These are phyloP conservation scores for Cervus canadensis DNA, from an alignment of 2,113 vertebrate species.

Conservation along the genomic window DNA sequence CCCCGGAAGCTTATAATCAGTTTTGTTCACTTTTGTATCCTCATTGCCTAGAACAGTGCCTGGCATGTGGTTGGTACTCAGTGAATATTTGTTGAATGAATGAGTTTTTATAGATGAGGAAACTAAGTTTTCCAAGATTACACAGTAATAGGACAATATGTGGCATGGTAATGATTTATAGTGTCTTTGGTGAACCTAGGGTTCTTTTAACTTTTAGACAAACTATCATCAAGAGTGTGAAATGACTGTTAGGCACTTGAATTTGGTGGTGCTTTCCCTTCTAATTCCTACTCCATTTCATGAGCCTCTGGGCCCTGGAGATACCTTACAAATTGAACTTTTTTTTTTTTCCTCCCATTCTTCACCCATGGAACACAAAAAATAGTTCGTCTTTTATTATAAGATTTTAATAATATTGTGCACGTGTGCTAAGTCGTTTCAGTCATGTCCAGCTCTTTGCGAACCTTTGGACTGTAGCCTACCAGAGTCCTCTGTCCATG, in stretches of 20 bases:
- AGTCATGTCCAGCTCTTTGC: not conserved
- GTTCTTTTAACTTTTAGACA: not conserved
- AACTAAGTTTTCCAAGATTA: not conserved
- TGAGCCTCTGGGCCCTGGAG: not conserved
- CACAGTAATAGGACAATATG: not conserved
- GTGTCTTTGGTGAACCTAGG: not conserved
- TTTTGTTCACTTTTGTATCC: not conserved
- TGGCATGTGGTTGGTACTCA: not conserved
- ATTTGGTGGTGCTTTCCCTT: not conserved
- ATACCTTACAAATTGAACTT: not conserved
- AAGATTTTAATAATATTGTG: slow-evolving; percentile 15
- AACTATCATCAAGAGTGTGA: not conserved
- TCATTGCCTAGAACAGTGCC: not conserved
- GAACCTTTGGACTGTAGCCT: not conserved
- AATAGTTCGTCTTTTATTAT: not conserved
- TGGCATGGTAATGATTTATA: not conserved
- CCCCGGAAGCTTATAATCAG: not conserved
- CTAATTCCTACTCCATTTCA: not conserved
- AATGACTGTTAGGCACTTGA: not conserved
- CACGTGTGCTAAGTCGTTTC: not conserved
- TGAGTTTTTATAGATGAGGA: not conserved
- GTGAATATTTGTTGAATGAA: not conserved
- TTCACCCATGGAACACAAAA: not conserved
- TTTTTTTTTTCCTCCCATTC: not conserved
- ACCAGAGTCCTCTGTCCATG: not conserved